phyloP scores from a whole-genome alignment of 2,888 invertebrate genomes.

The Busseola fusca region DNA sequence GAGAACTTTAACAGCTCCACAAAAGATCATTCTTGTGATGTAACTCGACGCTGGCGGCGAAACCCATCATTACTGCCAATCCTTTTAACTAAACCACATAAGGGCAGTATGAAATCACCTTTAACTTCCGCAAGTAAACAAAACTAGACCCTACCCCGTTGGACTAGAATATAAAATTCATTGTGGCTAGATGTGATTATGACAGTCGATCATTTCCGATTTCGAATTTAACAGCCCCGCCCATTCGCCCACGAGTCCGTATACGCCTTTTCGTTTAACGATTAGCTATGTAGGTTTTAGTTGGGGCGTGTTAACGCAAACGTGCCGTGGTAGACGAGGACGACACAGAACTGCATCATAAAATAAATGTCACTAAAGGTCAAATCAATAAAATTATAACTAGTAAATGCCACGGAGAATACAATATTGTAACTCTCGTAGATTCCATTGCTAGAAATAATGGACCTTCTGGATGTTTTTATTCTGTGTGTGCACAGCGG shows the following conservation, averaged over 20 bases:
- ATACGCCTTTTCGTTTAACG: slow-evolving; percentile 61
- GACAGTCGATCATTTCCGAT: slow-evolving; percentile 76
- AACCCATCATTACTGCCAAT: slow-evolving; percentile 79
- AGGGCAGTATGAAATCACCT: slow-evolving; percentile 58
- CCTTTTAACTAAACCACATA: slow-evolving; percentile 65
- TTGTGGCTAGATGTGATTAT: slow-evolving; percentile 57
- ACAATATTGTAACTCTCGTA: background rate
- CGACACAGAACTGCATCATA: slow-evolving; percentile 11
- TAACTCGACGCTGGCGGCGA: slow-evolving; percentile 56
- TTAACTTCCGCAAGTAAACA: slow-evolving; percentile 41
- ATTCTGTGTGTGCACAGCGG: slow-evolving; percentile 6
- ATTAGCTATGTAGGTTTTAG: slow-evolving; percentile 30
- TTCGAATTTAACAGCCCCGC: slow-evolving; percentile 69
- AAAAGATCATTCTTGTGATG: slow-evolving; percentile 62
- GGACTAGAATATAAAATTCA: slow-evolving; percentile 39
- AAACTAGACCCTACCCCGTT: slow-evolving; percentile 45
- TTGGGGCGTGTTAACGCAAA: slow-evolving; percentile 48
- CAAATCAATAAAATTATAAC: slow-evolving; percentile 6
- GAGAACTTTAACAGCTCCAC: slow-evolving; percentile 46
- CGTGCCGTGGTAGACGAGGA: slow-evolving; percentile 3
- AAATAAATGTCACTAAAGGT: slow-evolving; percentile 27
- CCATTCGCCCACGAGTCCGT: slow-evolving; percentile 65
- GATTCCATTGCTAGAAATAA: background rate
- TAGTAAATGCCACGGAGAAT: background rate
- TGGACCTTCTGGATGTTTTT: background rate